A percentile compares a stretch with the other conserved stretches of the same genome.
Conservation (phyloP, 2,797 vertebrate species). For the Gila robusta region DNA sequence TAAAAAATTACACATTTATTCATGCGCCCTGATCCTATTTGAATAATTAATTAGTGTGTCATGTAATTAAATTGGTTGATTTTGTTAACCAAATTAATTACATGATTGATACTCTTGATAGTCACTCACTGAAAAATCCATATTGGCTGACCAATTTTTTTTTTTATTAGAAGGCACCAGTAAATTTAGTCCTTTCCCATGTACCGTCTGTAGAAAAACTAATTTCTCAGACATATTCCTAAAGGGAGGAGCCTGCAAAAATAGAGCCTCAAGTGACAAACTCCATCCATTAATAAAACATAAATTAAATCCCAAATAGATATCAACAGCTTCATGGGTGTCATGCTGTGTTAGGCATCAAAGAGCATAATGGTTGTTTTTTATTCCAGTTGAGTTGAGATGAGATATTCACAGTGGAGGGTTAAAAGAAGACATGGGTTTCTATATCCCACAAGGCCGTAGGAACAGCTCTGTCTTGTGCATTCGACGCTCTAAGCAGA, state of each 20-base stretch:
- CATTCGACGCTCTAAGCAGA: slow-evolving; percentile 68
- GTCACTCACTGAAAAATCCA: background rate
- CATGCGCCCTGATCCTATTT: background rate
- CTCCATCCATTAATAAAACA: background rate
- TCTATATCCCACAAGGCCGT: slow-evolving; percentile 66
- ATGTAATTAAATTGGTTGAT: background rate
- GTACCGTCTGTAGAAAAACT: background rate
- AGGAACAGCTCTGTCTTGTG: slow-evolving; percentile 70
- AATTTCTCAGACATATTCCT: background rate
- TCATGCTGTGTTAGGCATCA: slow-evolving; percentile 76
- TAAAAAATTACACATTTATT: background rate
- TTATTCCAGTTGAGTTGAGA: slow-evolving; percentile 62
- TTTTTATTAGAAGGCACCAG: no score
- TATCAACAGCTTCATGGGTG: slow-evolving; percentile 72
- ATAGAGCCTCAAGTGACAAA: background rate
- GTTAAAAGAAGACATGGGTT: slow-evolving; percentile 60
- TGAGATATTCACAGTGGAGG: slow-evolving; percentile 74
- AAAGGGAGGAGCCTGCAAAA: background rate
- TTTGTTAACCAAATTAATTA: background rate
- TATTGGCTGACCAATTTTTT: background rate
- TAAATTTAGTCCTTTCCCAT: background rate
- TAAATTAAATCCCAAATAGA: slow-evolving; percentile 73
- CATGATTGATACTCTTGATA: no score
- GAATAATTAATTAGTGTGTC: background rate
- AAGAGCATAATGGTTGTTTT: slow-evolving; percentile 77